Evolutionary conservation across 1,140 invertebrate species (phyloP), one percentile per base, ranked within the genome.

Genomic region (Drosophila kepulauana): DNA sequence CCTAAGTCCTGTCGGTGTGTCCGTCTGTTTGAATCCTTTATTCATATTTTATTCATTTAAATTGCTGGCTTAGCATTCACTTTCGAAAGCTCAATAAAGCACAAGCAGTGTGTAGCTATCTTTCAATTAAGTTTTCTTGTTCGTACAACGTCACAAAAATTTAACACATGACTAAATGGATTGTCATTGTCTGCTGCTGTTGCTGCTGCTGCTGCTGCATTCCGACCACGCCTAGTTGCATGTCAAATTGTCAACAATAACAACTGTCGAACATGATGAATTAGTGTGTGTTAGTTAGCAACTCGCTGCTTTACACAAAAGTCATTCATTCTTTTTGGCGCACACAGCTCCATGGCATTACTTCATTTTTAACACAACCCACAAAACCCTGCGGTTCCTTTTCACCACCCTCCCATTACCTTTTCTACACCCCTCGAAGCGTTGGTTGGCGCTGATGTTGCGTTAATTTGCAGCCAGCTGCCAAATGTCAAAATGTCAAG

Each of bases 401-500:
- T 3, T 48, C 13, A 3, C 10, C 16, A 43, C 11, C 20, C 35
- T 46, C 20, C 41, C 45, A 46, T n/a, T 1, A n/a, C 13, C 7
- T 20, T 4, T 25, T 25, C 20, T 25, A 25, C 20, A 25, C 20
- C 20, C 3, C 5, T 1, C 7, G 8, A 25, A 4, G 20, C 20
- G 6, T 15, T 30, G 43, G 3, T n/a, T 25, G 45, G 1, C 43
- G 11, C 43, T 71, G 59, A 43, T 65, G 74, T 61, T 68, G 84
- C 77, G 84, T 87, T 87, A 87, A 87, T 87, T 87, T 87, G 78
- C 75, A 82, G 79, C 80, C 73, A 82, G 80, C 84, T 87, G 80
- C 72, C 84, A 87, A 87, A 87, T 87, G 84, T 87, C 84, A 87
- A 88, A 88, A 87, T 87, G 84, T 88, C 84, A 88, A 87, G 79